Base-by-base conservation (phyloP, 2,888 invertebrate species). In the Idaea aversata region DNA sequence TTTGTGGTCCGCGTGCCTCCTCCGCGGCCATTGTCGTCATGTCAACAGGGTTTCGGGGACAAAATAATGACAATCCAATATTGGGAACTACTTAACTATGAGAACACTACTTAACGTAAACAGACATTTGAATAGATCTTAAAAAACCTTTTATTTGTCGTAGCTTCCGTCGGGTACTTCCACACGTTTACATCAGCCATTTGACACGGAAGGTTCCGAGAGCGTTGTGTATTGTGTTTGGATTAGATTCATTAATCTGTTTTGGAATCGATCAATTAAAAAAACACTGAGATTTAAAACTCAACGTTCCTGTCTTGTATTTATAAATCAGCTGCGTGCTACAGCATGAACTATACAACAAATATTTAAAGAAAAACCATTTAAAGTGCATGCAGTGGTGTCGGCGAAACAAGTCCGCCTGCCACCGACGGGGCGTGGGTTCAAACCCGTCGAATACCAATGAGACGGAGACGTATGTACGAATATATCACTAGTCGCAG, bases 11-110 rank as follows among this genome's bases (percentile, higher is more conserved):
- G 76, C 73, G 74, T 74, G 78, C 82, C 80, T 80, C 82, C 81
- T 77, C 80, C 78, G 77, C 78, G 70, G 78, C 83, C 72, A 82
- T 85, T 86, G 87, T 88, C 80, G 80, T 76, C 73, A 71, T 79
- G 79, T 81, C 82, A 80, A 76, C 76, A 74, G 75, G 67, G 66
- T 73, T 72, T 71, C 71, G 75, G 74, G 73, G 69, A 69, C 74
- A 74, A 70, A 72, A 76, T 80, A 77, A 81, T 78, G 75, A 74
- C 75, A 72, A 80, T 80, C 77, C 72, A 73, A 75, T 75, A 74
- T 75, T 62, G 71, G 73, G 70, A 72, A 74, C 66, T 61, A 69
- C 63, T 73, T 67, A 66, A 61, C 59, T 62, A 68, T 57, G 65
- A 65, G 61, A 58, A 67, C 59, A 63, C 64, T 67, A 67, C 70